Percentiles rank a stretch among this genome's conserved stretches.
Evolutionary conservation across 2,113 vertebrate genomes (phyloP).

Genomic region (Anoura caudifer): DNA sequence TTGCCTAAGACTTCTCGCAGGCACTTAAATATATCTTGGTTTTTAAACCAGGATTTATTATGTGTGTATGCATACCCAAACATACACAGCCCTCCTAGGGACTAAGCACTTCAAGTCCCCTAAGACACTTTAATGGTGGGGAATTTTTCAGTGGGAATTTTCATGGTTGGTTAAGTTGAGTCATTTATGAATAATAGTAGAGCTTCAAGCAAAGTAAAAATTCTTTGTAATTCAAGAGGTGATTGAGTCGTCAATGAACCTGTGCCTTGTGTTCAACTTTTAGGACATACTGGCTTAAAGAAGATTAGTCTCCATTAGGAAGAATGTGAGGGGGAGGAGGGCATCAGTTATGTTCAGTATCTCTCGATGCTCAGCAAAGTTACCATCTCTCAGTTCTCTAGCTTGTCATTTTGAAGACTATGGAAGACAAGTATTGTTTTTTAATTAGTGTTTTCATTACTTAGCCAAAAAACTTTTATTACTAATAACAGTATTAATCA

Average conservation of each 20-base stretch:
- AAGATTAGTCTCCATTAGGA: constrained; percentile 44
- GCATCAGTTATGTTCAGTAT: neutral
- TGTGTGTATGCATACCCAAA: neutral
- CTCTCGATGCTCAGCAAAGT: neutral
- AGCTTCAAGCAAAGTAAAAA: constrained; percentile 49
- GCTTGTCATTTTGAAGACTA: neutral
- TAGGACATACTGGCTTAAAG: constrained; percentile 35
- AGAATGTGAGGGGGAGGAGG: neutral
- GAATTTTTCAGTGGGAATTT: neutral
- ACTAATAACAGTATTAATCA: neutral
- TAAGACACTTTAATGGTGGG: neutral
- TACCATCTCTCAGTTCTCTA: neutral
- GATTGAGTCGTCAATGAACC: constrained; percentile 54
- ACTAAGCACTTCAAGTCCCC: neutral
- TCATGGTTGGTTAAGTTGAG: neutral
- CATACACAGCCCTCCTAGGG: neutral
- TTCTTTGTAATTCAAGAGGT: constrained; percentile 54
- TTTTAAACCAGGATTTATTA: constrained; percentile 35
- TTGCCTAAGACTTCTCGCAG: neutral
- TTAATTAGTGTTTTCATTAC: neutral
- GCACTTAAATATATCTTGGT: neutral
- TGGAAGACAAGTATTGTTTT: neutral
- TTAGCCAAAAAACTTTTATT: constrained; percentile 3
- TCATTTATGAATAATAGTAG: constrained; percentile 41
- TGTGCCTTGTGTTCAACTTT: constrained; percentile 41